A percentile compares a stretch with the other conserved stretches of the same genome.
phyloP scores from a whole-genome alignment of 2,888 invertebrate species.

The Lapara coniferarum region DNA sequence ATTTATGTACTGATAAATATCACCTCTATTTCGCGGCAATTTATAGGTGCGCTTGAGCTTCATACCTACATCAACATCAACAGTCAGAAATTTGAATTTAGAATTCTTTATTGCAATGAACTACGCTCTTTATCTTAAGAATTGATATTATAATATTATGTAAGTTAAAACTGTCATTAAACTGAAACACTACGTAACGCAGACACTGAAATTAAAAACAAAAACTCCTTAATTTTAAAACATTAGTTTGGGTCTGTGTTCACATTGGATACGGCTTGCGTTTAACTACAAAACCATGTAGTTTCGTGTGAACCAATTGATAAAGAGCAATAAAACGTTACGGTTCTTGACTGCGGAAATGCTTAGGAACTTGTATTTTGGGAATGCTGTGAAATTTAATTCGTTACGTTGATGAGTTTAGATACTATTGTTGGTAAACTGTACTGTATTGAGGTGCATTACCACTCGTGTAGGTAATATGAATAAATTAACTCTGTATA shows the following conservation, averaged over 20 bases:
- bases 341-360: constrained; percentile 13
- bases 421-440: too few species aligned
- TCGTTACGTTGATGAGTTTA: neutral
- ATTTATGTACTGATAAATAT: neutral
- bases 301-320: constrained; percentile 17
- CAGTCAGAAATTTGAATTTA: too few species aligned
- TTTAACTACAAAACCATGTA: constrained; percentile 22
- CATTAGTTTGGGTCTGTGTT: constrained; percentile 1
- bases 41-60: too few species aligned
- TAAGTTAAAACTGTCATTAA: too few species aligned
- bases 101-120: too few species aligned
- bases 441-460: too few species aligned
- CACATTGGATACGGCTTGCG: constrained; percentile 10
- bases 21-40: neutral
- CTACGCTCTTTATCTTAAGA: neutral
- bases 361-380: neutral
- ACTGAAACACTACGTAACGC: neutral
- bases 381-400: neutral
- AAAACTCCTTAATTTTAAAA: constrained; percentile 1
- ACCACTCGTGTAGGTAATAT: too few species aligned
- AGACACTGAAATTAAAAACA: neutral
- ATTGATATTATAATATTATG: neutral
- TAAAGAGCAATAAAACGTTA: constrained; percentile 10
- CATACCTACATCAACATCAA: too few species aligned
- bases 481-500: too few species aligned